phyloP scores from a whole-genome alignment of 1,140 invertebrate species.

The Aphelinus certus region DNA sequence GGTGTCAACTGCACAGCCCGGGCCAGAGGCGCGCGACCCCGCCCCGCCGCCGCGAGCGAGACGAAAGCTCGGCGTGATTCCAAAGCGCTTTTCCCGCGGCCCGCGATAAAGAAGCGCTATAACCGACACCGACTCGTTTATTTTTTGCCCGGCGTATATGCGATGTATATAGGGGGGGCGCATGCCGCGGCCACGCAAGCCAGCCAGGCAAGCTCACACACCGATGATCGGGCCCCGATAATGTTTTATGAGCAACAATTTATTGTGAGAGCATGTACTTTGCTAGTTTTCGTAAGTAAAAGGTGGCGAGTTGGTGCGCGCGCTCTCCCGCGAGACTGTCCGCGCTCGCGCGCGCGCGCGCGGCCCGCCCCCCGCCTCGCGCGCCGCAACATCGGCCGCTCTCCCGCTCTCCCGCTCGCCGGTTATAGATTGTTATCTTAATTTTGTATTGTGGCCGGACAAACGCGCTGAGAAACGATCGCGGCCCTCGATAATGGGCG shows the following conservation, averaged over 20 bases:
- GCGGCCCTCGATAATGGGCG: slow-evolving; percentile 28
- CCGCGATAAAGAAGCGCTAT: no score
- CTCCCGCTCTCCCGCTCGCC: slow-evolving; percentile 2
- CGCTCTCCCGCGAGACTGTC: not conserved
- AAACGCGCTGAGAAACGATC: slow-evolving; percentile 32
- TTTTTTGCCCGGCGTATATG: not conserved
- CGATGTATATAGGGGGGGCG: no score
- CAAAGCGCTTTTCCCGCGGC: not conserved
- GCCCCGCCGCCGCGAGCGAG: not conserved
- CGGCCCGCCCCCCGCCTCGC: not conserved
- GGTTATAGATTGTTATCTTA: slow-evolving; percentile 34
- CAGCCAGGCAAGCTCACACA: no score
- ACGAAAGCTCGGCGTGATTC: slow-evolving; percentile 4
- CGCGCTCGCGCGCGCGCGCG: not conserved
- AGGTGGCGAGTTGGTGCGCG: slow-evolving; percentile 6
- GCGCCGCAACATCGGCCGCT: not conserved
- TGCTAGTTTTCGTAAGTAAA: slow-evolving; percentile 39
- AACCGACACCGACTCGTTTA: no score
- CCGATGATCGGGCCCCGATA: slow-evolving; percentile 23
- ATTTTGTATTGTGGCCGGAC: slow-evolving; percentile 36
- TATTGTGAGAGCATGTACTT: slow-evolving; percentile 33
- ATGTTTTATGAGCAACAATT: slow-evolving; percentile 37
- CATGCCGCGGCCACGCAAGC: no score
- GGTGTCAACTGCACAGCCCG: not conserved
- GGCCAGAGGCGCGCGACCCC: not conserved